Conservation (phyloP, 1,140 invertebrate species). For the Bombus soroeensis region DNA sequence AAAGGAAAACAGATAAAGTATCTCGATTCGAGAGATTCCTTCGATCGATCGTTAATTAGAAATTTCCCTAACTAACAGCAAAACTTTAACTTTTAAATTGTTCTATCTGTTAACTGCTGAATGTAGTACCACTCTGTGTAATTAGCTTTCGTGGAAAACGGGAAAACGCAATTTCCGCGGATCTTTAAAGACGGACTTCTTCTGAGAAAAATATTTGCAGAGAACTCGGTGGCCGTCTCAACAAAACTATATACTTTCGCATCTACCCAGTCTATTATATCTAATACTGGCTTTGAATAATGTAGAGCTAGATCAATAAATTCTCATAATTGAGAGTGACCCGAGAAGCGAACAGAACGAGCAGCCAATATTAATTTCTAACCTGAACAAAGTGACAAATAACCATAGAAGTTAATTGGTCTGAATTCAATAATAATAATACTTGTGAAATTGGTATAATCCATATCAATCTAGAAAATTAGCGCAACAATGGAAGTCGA, state of each 20-base stretch:
- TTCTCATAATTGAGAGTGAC: too few species aligned
- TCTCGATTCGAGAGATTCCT: neutral
- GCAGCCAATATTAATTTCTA: neutral
- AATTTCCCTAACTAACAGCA: neutral
- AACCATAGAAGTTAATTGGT: neutral
- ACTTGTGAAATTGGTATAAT: neutral
- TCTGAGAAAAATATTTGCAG: neutral
- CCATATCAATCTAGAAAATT: neutral
- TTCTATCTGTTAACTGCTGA: neutral
- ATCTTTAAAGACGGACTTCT: neutral
- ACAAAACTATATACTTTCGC: too few species aligned
- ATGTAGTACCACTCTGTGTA: neutral
- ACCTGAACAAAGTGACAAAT: neutral
- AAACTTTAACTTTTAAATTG: neutral
- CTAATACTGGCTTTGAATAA: too few species aligned
- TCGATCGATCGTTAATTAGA: slow-evolving; percentile 52
- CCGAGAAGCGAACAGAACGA: too few species aligned
- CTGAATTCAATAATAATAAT: neutral
- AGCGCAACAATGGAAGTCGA: neutral
- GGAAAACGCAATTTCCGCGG: neutral
- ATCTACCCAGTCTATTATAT: too few species aligned
- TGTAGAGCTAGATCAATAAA: too few species aligned
- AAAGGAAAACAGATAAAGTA: neutral
- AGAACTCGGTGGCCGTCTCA: too few species aligned
- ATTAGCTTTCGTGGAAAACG: neutral